Conservation (phyloP, 2,797 vertebrate genomes). For the Arrhamphus sclerolepis region DNA sequence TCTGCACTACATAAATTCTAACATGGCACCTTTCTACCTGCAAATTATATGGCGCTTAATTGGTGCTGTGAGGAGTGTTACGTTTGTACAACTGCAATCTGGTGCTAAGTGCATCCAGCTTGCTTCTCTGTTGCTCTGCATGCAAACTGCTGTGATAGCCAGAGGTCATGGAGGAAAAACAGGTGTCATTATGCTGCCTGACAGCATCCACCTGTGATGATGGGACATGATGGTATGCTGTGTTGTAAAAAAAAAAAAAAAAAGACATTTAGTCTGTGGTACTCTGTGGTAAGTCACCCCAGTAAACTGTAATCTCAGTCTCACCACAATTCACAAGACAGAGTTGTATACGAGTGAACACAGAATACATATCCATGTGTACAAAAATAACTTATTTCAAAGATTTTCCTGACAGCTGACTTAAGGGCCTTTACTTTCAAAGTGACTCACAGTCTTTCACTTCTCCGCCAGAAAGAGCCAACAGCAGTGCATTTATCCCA, state of each 20-base stretch:
- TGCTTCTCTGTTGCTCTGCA: constrained; percentile 35
- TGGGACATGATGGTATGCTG: constrained; percentile 29
- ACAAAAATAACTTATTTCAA: background rate
- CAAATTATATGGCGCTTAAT: too few species aligned
- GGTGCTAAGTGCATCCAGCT: constrained; percentile 25
- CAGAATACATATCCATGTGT: background rate
- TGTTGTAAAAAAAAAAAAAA: constrained; percentile 1
- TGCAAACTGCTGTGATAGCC: constrained; percentile 33
- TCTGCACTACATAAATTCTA: too few species aligned
- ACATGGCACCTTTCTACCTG: too few species aligned
- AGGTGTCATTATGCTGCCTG: constrained; percentile 54
- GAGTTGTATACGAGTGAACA: background rate
- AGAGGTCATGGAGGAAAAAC: constrained; percentile 27
- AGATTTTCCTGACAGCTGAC: constrained; percentile 9
- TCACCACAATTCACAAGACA: constrained; percentile 12
- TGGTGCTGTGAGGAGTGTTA: too few species aligned
- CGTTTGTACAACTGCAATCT: constrained; percentile 28
- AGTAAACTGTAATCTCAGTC: constrained; percentile 11
- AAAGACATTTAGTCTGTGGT: constrained; percentile 25
- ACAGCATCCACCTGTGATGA: constrained; percentile 60
- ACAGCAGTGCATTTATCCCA: constrained; percentile 28
- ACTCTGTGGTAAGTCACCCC: constrained; percentile 8
- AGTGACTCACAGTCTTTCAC: background rate
- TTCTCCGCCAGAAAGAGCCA: constrained; percentile 4
- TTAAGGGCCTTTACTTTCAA: constrained; percentile 16